Evolutionary conservation across 2,888 invertebrate species (phyloP).

Genomic region (Netelia melanura): DNA sequence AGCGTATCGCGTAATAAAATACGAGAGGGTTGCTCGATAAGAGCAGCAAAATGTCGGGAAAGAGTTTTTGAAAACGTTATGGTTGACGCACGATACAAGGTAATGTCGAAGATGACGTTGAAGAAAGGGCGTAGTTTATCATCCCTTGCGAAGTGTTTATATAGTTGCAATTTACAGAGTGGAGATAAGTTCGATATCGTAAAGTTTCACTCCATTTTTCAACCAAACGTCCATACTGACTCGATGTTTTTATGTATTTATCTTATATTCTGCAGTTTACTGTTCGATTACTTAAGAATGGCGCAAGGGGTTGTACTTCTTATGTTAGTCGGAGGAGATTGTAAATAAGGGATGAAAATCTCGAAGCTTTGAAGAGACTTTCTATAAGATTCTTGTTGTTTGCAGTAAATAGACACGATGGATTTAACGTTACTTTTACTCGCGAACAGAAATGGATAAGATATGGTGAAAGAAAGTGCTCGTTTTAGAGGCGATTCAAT

Average conservation of each 20-base stretch:
- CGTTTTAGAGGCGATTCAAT: background rate
- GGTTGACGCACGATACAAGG: background rate
- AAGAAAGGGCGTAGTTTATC: too few species aligned
- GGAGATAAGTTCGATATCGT: background rate
- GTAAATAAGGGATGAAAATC: slow-evolving; percentile 5
- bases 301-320: background rate
- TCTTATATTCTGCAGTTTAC: background rate
- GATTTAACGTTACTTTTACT: background rate
- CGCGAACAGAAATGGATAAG: background rate
- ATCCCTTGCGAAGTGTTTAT: too few species aligned
- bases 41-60: slow-evolving; percentile 14
- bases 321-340: background rate
- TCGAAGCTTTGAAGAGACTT: background rate
- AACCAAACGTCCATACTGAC: background rate
- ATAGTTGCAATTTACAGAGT: too few species aligned
- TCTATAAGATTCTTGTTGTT: background rate
- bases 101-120: background rate
- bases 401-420: background rate
- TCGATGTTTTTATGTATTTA: background rate
- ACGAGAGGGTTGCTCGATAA: background rate
- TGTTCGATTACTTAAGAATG: background rate
- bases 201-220: background rate
- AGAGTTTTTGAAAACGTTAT: background rate
- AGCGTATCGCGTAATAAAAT: slow-evolving; percentile 6
- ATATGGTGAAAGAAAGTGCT: background rate